Percentiles rank a stretch among this genome's conserved stretches.
Conservation (phyloP, 2,113 vertebrate species). For the Mesoclemmys tuberculata region DNA sequence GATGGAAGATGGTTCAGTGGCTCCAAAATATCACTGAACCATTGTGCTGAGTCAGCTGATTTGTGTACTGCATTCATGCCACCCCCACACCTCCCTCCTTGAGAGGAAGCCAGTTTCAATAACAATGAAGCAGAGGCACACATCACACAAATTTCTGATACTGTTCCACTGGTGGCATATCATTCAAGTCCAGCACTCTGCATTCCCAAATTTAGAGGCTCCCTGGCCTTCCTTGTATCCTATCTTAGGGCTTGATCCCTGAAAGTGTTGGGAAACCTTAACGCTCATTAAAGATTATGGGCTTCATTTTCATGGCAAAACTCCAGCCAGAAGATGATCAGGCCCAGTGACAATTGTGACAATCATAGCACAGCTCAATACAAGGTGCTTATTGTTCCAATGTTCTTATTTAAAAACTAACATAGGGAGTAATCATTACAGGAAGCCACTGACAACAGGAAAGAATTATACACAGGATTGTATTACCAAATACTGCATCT, state of each 20-base stretch:
- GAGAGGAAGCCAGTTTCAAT: background rate
- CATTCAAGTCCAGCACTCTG: accelerated
- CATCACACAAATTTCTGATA: no score
- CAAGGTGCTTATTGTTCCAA: background rate
- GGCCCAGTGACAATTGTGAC: background rate
- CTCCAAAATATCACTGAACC: background rate
- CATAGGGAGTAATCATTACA: background rate
- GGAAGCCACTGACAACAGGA: constrained; percentile 10
- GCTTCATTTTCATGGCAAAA: background rate
- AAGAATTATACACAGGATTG: constrained; percentile 4
- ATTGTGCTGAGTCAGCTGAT: background rate
- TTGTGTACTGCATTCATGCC: background rate
- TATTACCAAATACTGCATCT: background rate
- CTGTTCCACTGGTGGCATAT: background rate
- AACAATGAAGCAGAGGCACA: background rate
- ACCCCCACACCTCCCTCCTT: no score
- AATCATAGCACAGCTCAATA: background rate
- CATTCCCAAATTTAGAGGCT: background rate
- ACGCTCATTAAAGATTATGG: background rate
- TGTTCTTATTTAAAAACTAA: background rate
- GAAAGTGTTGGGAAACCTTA: background rate
- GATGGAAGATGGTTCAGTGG: background rate
- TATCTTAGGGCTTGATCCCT: accelerated
- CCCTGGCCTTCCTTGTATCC: background rate
- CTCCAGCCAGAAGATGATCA: background rate